Evolutionary conservation across 2,113 vertebrate genomes (phyloP).

Genomic region (Ceyx cyanopectus): DNA sequence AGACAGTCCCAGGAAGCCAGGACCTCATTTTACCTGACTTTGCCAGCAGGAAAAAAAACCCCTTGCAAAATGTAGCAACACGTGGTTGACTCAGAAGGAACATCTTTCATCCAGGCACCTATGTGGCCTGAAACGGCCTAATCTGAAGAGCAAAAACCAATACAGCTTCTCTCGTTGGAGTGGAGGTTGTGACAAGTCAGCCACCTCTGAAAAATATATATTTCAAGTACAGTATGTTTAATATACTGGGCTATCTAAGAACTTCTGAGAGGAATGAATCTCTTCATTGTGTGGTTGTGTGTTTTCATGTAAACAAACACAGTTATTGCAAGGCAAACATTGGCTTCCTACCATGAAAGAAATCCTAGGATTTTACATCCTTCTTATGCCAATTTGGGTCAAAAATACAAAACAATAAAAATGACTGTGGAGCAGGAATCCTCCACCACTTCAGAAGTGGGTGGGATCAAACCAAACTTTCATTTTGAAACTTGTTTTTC

Average conservation of each 20-base stretch:
- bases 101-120: background rate
- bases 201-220: background rate
- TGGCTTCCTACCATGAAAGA: background rate
- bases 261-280: background rate
- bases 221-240: background rate
- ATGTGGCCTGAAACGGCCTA: background rate
- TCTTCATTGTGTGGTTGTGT: background rate
- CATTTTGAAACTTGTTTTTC: background rate
- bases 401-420: background rate
- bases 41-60: background rate
- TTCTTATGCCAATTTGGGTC: background rate
- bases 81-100: background rate
- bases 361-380: background rate
- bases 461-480: background rate
- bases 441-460: background rate
- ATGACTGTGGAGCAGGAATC: background rate
- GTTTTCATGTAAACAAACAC: background rate
- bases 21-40: background rate
- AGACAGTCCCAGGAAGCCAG: background rate
- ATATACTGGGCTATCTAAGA: background rate
- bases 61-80: background rate
- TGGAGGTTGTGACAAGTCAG: background rate
- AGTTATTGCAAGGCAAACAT: background rate
- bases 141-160: background rate
- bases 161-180: background rate